These are phyloP conservation scores for Eonycteris spelaea DNA, from an alignment of 2,113 vertebrate genomes.

Conservation along the genomic window DNA sequence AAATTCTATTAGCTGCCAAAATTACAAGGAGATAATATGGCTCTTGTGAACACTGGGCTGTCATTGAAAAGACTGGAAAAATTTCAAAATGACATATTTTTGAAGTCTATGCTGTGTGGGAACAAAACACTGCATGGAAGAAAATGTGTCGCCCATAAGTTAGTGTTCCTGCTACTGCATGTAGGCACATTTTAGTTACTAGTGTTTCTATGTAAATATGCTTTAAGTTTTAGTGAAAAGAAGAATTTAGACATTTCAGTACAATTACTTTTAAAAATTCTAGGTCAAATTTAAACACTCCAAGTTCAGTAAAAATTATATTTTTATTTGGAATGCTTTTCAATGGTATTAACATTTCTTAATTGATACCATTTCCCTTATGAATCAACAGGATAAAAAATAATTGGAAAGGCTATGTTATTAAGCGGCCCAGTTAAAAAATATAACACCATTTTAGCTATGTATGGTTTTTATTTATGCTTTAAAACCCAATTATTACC, in stretches of 20 bases:
- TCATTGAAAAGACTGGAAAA: background rate
- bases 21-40: background rate
- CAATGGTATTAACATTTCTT: background rate
- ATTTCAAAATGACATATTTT: constrained; percentile 11
- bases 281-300: background rate
- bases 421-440: background rate
- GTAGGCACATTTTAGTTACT: background rate
- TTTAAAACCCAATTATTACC: constrained; percentile 8
- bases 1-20: constrained; percentile 33
- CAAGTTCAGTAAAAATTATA: background rate
- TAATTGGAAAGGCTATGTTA: background rate
- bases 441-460: background rate
- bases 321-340: constrained; percentile 13
- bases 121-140: background rate
- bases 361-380: background rate
- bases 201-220: background rate
- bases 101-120: background rate
- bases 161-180: background rate
- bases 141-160: background rate
- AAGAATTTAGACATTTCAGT: background rate
- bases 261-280: background rate
- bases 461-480: background rate
- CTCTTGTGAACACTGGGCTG: background rate
- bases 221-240: background rate
- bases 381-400: constrained; percentile 9